Evolutionary conservation across 1,140 invertebrate genomes (phyloP), one percentile per base, ranked within the genome.

Genomic region (Melitaea cinxia): DNA sequence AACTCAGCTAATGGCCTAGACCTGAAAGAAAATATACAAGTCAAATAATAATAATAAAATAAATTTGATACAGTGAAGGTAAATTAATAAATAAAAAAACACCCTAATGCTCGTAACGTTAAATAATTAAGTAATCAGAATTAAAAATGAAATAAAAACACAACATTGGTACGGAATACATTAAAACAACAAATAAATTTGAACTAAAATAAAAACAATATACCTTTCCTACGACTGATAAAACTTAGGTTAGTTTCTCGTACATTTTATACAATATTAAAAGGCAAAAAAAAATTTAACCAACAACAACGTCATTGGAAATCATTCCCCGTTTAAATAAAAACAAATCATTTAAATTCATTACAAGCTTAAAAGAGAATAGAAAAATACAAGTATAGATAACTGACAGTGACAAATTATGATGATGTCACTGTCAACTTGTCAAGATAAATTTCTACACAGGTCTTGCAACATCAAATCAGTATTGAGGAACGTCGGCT

Each of bases 361-460:
- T 19, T 12, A 47, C 21, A 47, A 21, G 19, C 21, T 23, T 21
- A 47, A 10, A 47, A 12, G 10, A 23, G 9, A 21, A 47, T 47
- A 47, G 1, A 15, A 42, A 42, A 42, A 42, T 42, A 42, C 37
- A 42, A 7, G 15, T 24, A 56, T n/a, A 58, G 24, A 14, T 28
- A 19, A 12, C 42, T 59, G 45, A 59, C 39, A 47, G 26, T 59
- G 57, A 47, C 57, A 30, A 37, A 10, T 17, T 26, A 57, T 39
- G 37, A 54, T 54, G 52, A 54, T 54, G 52, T 54, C 52, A 54
- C 52, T 54, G 52, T 54, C 52, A 53, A 35, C 7, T 7, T 52
- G n/a, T n/a, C n/a, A n/a, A n/a, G n/a, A n/a, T n/a, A n/a, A n/a
- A n/a, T n/a, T n/a, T n/a, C n/a, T n/a, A n/a, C n/a, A 52, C 24